Conservation (phyloP, 2,888 invertebrate genomes). For the Macrophya alboannulata region DNA sequence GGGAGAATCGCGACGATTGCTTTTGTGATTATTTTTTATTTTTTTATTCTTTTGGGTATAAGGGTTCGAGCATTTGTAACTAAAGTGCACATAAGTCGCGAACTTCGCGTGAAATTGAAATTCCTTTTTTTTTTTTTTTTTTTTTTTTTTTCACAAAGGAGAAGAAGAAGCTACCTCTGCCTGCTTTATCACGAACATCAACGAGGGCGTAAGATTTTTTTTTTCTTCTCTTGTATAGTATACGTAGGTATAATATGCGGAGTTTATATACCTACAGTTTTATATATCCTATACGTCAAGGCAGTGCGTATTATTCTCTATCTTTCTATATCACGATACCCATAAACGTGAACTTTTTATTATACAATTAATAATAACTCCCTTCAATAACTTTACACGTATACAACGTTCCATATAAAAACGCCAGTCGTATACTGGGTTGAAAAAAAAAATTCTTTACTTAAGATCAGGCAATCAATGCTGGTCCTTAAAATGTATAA, state of each 20-base stretch:
- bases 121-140: too few relatives aligned
- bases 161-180: background rate
- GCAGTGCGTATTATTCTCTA: background rate
- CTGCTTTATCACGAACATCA: conserved; percentile 45
- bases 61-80: background rate
- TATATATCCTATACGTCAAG: conserved; percentile 29
- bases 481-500: background rate
- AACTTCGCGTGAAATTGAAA: conserved; percentile 40
- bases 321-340: conserved; percentile 6
- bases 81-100: conserved; percentile 22
- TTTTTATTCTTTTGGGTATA: background rate
- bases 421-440: background rate
- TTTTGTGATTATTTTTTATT: background rate
- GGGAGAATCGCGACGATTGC: conserved; percentile 13
- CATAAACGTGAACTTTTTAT: conserved; percentile 24
- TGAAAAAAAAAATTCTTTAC: background rate
- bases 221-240: background rate
- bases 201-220: background rate
- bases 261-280: conserved; percentile 21
- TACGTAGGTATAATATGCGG: background rate
- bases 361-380: conserved; percentile 31
- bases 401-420: conserved; percentile 18
- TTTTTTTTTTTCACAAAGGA: too few relatives aligned
- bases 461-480: background rate
- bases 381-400: conserved; percentile 37